Evolutionary conservation across 2,797 vertebrate genomes (phyloP), one percentile per base, ranked within the genome.

Genomic region (Megalops cyprinoides): DNA sequence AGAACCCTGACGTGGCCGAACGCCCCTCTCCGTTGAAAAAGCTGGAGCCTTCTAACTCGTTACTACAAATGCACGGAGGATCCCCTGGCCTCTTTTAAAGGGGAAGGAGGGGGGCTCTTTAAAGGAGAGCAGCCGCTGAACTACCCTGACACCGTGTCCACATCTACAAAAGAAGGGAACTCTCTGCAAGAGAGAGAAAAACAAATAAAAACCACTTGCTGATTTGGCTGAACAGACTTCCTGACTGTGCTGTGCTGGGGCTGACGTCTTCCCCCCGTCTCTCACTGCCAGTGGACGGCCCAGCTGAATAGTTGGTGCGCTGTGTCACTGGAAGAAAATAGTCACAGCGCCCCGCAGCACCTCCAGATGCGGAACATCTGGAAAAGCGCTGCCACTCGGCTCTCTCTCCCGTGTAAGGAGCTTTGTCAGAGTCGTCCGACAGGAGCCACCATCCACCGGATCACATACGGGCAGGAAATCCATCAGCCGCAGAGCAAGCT

Each of bases 311-410:
- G n/a, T 77, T 82, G 18, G 51, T 23, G 49, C 56, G 62, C 65
- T 74, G 62, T 80, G 82, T 77, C 79, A 80, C 60, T 58, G 58
- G 20, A 31, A 83, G 78, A 76, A 76, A 82, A 58, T 46, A 49
- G 74, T 67, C 77, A 74, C 81, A 23, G 76, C 28, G 20, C 44
- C 34, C 71, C 73, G 14, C 73, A 7, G 37, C 25, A 60, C 55
- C 73, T 76, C 79, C 79, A 81, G 56, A 81, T 76, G 79, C 74
- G 8, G 23, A 81, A 81, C 79, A 81, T 81, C 79, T 81, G 79
- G 79, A 75, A 76, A 81, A 81, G 51, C 48, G 39, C 28, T 31
- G 44, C 73, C 10, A 10, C 31, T 37, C 53, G 25, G 76, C 37
- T 42, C 51, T 37, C 69, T n/a, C n/a, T n/a, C n/a, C n/a, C n/a